These are phyloP conservation scores for Clanis bilineata DNA, from an alignment of 2,888 invertebrate genomes.

Conservation along the genomic window DNA sequence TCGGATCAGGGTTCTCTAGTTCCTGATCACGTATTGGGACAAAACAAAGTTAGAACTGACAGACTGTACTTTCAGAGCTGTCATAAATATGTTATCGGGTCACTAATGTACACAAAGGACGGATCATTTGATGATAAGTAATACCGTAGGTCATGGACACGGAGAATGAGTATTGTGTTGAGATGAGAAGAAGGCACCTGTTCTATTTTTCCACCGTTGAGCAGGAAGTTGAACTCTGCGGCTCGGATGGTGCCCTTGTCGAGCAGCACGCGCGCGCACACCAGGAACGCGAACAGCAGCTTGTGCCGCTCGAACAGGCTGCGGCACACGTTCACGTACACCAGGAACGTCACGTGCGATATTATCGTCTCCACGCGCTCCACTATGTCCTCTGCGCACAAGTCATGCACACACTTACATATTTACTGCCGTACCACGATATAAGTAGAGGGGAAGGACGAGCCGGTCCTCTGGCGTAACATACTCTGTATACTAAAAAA, in stretches of 20 bases:
- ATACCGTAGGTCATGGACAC: no score
- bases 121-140: no score
- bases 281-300: conserved; percentile 90
- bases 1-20: conserved; percentile 86
- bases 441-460: no score
- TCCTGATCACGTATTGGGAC: conserved; percentile 59
- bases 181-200: conserved; percentile 51
- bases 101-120: no score
- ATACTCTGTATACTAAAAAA: no score
- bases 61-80: no score
- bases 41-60: no score
- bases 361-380: conserved; percentile 90
- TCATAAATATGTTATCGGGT: no score
- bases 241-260: conserved; percentile 82
- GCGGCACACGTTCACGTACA: conserved; percentile 93
- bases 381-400: conserved; percentile 83
- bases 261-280: conserved; percentile 86
- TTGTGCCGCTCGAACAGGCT: conserved; percentile 95
- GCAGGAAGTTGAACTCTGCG: conserved; percentile 88
- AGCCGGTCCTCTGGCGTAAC: no score
- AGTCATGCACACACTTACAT: neutral
- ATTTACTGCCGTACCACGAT: no score
- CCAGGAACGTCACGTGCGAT: conserved; percentile 90
- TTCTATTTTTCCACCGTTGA: conserved; percentile 87
- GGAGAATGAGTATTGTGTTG: neutral